Base-by-base conservation (phyloP, 2,888 invertebrate species). In the Cantharis lateralis region DNA sequence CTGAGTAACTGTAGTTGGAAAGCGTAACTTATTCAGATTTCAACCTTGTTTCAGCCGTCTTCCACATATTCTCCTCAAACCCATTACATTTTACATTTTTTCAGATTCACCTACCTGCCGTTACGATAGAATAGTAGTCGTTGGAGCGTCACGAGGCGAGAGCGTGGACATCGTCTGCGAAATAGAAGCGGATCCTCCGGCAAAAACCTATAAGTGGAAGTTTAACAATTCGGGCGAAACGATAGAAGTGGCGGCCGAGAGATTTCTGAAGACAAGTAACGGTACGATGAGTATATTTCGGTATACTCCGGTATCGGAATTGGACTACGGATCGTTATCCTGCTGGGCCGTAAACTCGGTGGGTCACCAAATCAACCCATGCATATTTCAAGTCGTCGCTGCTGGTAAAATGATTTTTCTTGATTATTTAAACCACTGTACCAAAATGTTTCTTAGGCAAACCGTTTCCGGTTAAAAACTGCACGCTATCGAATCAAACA, bases 141-240 rank as follows among this genome's bases (percentile, higher is more conserved):
- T 96, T 84, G 97, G 97, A 15, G 97, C 96, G 79, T 96, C 96
- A 80, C 91, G 95, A 75, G 95, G 95, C 80, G 97, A 97, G 90
- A 93, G 93, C 74, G 93, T 96, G 82, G 94, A 96, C 88, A 95
- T 97, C 84, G 91, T 93, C 78, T 97, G 97, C 89, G 95, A 95
- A 89, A 95, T 97, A 85, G 96, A 97, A 88, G 95, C 97, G 11
- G 96, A 97, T 90, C 97, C 97, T 24, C 95, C 96, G 71, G 96
- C 95, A 75, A 94, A 95, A 83, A 93, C 93, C 86, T 97, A 97
- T 90, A 93, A 95, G 83, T 97, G 97, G 97, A 96, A 96, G 90
- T 96, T 97, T 90, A 97, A 97, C 91, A 96, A 96, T 90, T 96
- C 96, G 11, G 96, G 96, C 3, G 96, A 96, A 89, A 95, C 95